Conservation (phyloP, 2,797 vertebrate species). For the Cyprinodon diabolis region DNA sequence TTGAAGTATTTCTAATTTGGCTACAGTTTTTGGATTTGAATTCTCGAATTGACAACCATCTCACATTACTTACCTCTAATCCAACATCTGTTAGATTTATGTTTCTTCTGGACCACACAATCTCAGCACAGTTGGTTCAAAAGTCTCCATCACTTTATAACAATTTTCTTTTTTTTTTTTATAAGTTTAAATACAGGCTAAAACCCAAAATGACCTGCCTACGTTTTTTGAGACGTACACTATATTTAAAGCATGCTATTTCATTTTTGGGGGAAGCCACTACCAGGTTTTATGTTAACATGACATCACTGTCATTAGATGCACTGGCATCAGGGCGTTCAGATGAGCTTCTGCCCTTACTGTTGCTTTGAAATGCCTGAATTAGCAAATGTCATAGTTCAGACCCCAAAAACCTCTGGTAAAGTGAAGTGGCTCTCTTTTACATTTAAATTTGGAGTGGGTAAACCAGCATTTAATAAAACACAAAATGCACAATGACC, state of each 20-base stretch:
- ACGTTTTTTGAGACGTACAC: conserved; percentile 39
- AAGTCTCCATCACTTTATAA: conserved; percentile 31
- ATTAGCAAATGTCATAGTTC: conserved; percentile 67
- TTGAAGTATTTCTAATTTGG: neutral
- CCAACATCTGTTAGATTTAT: conserved; percentile 36
- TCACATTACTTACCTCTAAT: conserved; percentile 12
- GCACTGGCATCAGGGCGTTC: conserved; percentile 70
- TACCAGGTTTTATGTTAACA: conserved; percentile 55
- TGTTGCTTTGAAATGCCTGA: conserved; percentile 58
- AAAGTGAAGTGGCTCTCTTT: conserved; percentile 59
- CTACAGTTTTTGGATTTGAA: conserved; percentile 7
- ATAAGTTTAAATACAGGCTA: conserved; percentile 44
- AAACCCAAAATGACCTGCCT: conserved; percentile 34
- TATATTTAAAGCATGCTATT: conserved; percentile 69
- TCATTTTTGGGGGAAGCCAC: conserved; percentile 45
- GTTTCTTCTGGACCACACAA: conserved; percentile 67
- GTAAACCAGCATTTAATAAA: conserved; percentile 13
- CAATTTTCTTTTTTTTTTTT: conserved; percentile 24
- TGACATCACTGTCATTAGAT: conserved; percentile 75
- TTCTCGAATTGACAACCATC: conserved; percentile 28
- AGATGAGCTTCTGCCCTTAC: conserved; percentile 37
- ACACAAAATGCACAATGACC: conserved; percentile 30
- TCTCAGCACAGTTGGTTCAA: conserved; percentile 32
- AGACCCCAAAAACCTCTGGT: conserved; percentile 39
- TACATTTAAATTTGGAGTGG: conserved; percentile 20